Evolutionary conservation across 1,140 invertebrate species (phyloP).

Genomic region (Apis cerana): DNA sequence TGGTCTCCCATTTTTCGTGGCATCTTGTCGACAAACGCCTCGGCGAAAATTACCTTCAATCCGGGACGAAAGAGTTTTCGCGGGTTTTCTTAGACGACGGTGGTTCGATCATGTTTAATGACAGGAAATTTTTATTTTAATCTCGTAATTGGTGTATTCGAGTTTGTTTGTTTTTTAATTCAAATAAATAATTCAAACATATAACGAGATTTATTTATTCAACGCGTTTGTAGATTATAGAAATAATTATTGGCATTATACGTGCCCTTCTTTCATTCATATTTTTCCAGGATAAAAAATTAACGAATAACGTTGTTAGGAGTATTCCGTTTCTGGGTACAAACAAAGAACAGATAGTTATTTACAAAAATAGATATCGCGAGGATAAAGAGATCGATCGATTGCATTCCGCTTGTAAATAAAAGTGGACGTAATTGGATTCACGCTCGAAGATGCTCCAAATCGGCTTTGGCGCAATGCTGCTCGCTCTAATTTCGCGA

Average conservation of each 20-base stretch:
- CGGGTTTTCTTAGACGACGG: not conserved
- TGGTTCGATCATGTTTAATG: not conserved
- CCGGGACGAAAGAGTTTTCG: not conserved
- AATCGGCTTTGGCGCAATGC: not conserved
- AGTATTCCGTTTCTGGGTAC: too few relatives aligned
- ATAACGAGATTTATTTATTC: too few relatives aligned
- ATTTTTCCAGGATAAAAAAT: too few relatives aligned
- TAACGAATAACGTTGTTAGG: too few relatives aligned
- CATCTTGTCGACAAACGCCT: not conserved
- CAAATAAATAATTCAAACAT: too few relatives aligned
- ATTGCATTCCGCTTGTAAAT: slow-evolving; percentile 41
- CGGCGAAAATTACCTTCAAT: not conserved
- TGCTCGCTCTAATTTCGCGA: slow-evolving; percentile 25
- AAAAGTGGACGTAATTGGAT: slow-evolving; percentile 45
- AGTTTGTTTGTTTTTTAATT: too few relatives aligned
- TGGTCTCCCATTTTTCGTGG: not conserved
- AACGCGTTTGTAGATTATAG: too few relatives aligned
- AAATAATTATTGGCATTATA: too few relatives aligned
- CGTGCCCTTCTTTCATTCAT: too few relatives aligned
- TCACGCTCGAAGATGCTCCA: slow-evolving; percentile 35
- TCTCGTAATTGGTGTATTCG: too few relatives aligned
- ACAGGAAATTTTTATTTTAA: not conserved
- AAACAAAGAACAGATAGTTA: too few relatives aligned
- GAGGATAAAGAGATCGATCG: slow-evolving; percentile 10
- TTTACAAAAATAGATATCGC: too few relatives aligned